Conservation (phyloP, 37 sponge, comb jelly and placozoan genomes). For the Geodia barretti region DNA sequence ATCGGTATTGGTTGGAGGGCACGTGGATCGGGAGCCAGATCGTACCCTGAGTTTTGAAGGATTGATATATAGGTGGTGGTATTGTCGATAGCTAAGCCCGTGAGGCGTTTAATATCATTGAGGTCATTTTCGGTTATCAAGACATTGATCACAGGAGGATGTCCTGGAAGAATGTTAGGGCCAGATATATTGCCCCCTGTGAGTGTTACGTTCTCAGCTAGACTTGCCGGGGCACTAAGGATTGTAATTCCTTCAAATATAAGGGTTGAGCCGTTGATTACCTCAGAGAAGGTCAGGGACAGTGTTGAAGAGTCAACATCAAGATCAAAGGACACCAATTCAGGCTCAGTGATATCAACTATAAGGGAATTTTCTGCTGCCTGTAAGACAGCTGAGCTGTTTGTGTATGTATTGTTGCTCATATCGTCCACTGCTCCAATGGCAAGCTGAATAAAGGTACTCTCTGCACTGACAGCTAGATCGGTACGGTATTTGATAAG, state of each 20-base stretch:
- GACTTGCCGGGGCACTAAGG: neutral
- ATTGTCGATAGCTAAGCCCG: slow-evolving; percentile 49
- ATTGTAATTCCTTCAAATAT: slow-evolving; percentile 57
- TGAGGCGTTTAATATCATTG: slow-evolving; percentile 71
- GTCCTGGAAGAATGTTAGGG: slow-evolving; percentile 49
- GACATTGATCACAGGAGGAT: slow-evolving; percentile 78
- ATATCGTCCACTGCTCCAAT: slow-evolving; percentile 61
- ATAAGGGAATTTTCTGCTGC: slow-evolving; percentile 25
- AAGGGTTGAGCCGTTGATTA: slow-evolving; percentile 64
- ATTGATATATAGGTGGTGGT: slow-evolving; percentile 72
- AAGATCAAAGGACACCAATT: slow-evolving; percentile 43
- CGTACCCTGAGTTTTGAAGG: slow-evolving; percentile 43
- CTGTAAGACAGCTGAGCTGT: slow-evolving; percentile 19
- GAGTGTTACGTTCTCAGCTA: slow-evolving; percentile 1
- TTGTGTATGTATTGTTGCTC: slow-evolving; percentile 58
- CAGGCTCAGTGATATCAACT: slow-evolving; percentile 51
- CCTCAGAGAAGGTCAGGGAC: slow-evolving; percentile 77
- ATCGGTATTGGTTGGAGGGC: slow-evolving; percentile 18
- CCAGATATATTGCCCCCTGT: slow-evolving; percentile 71
- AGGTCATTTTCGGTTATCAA: slow-evolving; percentile 48
- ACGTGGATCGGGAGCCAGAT: slow-evolving; percentile 45
- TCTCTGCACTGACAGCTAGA: slow-evolving; percentile 47
- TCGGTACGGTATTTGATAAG: slow-evolving; percentile 59
- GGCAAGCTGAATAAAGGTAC: slow-evolving; percentile 54
- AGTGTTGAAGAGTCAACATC: slow-evolving; percentile 62